A percentile compares a stretch with the other conserved stretches of the same genome.
phyloP scores from a whole-genome alignment of 1,140 invertebrate genomes.

The Leucophenga varia region DNA sequence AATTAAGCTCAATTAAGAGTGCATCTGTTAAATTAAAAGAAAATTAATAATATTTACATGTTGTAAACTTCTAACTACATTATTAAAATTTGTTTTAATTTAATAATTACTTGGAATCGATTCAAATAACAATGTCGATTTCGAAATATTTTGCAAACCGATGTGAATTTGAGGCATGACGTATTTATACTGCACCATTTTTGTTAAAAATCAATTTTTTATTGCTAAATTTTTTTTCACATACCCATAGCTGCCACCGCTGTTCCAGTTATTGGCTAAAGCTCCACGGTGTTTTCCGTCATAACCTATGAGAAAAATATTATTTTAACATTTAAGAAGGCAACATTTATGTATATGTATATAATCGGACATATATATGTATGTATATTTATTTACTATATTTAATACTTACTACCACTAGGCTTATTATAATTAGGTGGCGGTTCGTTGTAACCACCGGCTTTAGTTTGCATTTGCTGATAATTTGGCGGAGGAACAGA shows the following conservation, averaged over 20 bases:
- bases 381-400: not conserved
- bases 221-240: conserved; percentile 38
- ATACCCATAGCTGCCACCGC: conserved; percentile 58
- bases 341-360: not conserved
- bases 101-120: no score
- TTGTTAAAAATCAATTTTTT: no score
- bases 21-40: no score
- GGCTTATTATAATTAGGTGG: conserved; percentile 49
- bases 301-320: conserved; percentile 45
- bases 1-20: no score
- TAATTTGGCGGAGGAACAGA: conserved; percentile 51
- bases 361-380: not conserved
- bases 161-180: no score
- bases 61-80: no score
- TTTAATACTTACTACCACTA: conserved; percentile 36
- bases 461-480: conserved; percentile 48
- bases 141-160: no score
- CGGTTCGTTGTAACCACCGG: conserved; percentile 47
- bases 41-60: no score
- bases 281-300: conserved; percentile 52
- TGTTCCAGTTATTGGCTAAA: conserved; percentile 49
- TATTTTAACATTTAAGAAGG: conserved; percentile 5
- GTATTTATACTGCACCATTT: no score
- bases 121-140: no score
- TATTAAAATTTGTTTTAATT: no score